Percentiles rank a stretch among this genome's conserved stretches.
Conservation (phyloP, 2,888 invertebrate species). For the Rutpela maculata region DNA sequence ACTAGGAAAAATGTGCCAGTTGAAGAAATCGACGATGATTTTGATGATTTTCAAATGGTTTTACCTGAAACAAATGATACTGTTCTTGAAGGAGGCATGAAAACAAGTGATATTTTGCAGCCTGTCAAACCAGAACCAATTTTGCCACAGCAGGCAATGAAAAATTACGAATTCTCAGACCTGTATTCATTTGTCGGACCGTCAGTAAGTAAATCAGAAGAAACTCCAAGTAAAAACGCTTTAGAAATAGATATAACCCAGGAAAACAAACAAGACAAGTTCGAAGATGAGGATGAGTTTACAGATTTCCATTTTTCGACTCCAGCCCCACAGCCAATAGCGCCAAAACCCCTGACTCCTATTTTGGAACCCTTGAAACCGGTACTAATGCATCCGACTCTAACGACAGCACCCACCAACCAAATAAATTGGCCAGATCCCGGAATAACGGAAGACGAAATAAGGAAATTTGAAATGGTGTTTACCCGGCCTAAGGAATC, state of each 20-base stretch:
- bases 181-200: not conserved
- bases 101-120: not conserved
- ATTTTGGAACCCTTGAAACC: constrained; percentile 64
- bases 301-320: constrained; percentile 70
- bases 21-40: constrained; percentile 64
- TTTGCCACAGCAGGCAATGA: not conserved
- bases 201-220: not conserved
- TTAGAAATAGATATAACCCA: not conserved
- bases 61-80: constrained; percentile 50
- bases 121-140: not conserved
- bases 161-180: not conserved
- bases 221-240: not conserved
- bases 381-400: constrained; percentile 44
- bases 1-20: constrained; percentile 29
- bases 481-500: constrained; percentile 55
- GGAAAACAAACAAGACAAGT: not conserved
- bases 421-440: constrained; percentile 81
- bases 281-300: constrained; percentile 70
- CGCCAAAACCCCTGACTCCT: constrained; percentile 37
- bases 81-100: not conserved
- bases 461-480: constrained; percentile 68
- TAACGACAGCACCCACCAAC: constrained; percentile 59
- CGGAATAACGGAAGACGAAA: constrained; percentile 74
- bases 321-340: constrained; percentile 34
- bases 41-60: constrained; percentile 70